These are phyloP conservation scores for Ivindomyrus marchei DNA, from an alignment of 2,113 vertebrate genomes.

Conservation along the genomic window DNA sequence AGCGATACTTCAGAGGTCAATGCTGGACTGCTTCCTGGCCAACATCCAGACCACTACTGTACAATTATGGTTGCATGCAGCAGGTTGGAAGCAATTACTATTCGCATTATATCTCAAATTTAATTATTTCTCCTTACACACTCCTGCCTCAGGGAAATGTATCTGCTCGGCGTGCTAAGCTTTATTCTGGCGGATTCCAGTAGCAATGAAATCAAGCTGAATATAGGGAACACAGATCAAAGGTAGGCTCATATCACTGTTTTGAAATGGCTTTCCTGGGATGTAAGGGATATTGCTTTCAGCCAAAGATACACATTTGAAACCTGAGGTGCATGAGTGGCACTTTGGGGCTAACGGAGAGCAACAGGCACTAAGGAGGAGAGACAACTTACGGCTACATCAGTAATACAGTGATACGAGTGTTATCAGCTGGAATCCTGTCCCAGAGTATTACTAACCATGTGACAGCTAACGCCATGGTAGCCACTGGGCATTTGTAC, in stretches of 20 bases:
- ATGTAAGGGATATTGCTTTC: neutral
- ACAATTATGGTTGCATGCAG: constrained; percentile 19
- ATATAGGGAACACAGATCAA: neutral
- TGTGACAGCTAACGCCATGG: neutral
- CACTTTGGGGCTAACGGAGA: neutral
- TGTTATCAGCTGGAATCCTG: neutral
- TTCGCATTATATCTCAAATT: constrained; percentile 10
- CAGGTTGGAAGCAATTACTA: constrained; percentile 30
- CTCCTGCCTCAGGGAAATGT: neutral
- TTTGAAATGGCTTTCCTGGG: neutral
- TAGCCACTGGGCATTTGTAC: neutral
- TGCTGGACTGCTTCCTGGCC: neutral
- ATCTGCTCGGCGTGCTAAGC: neutral
- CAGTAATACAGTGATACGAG: neutral
- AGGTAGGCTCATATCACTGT: neutral
- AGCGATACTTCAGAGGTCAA: neutral
- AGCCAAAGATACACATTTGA: neutral
- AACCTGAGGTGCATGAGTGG: neutral
- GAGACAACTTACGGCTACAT: neutral
- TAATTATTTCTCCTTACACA: neutral
- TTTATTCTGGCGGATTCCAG: neutral
- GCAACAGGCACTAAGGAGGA: neutral
- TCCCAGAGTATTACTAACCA: neutral
- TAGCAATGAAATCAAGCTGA: neutral
- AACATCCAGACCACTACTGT: constrained; percentile 27